Evolutionary conservation across 2,888 invertebrate species (phyloP).

Genomic region (Eristalis intricaria): DNA sequence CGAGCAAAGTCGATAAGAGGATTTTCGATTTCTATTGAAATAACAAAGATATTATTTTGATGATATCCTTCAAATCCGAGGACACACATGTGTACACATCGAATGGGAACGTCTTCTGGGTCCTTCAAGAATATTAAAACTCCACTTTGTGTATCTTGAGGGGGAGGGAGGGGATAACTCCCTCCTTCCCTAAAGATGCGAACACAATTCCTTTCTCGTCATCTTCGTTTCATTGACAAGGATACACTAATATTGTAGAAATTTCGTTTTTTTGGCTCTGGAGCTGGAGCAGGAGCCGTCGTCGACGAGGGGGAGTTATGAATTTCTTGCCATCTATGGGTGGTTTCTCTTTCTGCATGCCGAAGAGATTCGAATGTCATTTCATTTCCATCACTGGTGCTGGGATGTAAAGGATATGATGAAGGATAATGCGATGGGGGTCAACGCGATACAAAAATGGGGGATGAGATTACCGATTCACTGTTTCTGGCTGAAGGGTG

Average conservation of each 20-base stretch:
- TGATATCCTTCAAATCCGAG: conserved; percentile 69
- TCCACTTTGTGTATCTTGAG: conserved; percentile 21
- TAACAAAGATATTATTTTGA: conserved; percentile 72
- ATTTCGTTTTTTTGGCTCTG: background rate
- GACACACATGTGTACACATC: conserved; percentile 57
- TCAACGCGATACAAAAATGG: background rate
- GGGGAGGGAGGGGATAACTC: conserved; percentile 8
- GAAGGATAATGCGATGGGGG: background rate
- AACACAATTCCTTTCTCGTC: conserved; percentile 12
- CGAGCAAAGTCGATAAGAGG: conserved; percentile 67
- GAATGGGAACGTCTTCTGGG: conserved; percentile 44
- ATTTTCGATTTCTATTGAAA: conserved; percentile 72
- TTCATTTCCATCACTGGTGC: conserved; percentile 2
- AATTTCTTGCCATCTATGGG: conserved; percentile 41
- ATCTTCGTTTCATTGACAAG: conserved; percentile 40
- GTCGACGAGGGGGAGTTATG: conserved; percentile 37
- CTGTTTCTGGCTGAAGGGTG: background rate
- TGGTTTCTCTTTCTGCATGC: background rate
- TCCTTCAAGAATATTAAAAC: conserved; percentile 65
- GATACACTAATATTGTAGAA: conserved; percentile 45
- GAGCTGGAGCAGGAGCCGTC: background rate
- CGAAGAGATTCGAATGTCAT: background rate
- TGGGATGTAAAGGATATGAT: conserved; percentile 11
- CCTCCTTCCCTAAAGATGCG: conserved; percentile 26
- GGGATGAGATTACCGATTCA: background rate